These are phyloP conservation scores for Peromyscus aztecus DNA, from an alignment of 2,797 vertebrate genomes.

Conservation along the genomic window DNA sequence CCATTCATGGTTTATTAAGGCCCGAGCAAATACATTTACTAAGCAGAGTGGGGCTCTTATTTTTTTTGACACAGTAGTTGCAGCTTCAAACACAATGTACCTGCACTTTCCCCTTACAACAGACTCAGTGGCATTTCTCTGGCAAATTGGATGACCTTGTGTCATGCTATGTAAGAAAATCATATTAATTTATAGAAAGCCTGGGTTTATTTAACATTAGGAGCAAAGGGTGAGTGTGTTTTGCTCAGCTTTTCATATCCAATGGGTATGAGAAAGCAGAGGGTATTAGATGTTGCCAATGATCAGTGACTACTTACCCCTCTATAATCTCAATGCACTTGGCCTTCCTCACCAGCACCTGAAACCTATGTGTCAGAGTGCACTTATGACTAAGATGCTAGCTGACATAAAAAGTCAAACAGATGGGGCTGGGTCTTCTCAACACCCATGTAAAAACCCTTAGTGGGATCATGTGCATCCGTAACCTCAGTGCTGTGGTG, in stretches of 20 bases:
- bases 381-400: background rate
- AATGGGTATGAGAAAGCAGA: constrained; percentile 52
- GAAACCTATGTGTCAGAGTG: background rate
- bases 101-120: constrained; percentile 86
- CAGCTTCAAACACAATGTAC: constrained; percentile 83
- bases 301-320: background rate
- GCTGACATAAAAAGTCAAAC: background rate
- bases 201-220: constrained; percentile 83
- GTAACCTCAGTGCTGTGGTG: no score
- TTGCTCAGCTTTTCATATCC: constrained; percentile 67
- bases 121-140: constrained; percentile 74
- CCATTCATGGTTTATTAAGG: constrained; percentile 85
- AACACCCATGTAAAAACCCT: background rate
- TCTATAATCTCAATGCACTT: background rate
- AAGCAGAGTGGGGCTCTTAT: constrained; percentile 70
- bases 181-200: constrained; percentile 84
- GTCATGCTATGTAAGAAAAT: constrained; percentile 84
- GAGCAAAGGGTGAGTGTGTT: constrained; percentile 68
- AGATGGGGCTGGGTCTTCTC: background rate
- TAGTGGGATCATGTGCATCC: no score
- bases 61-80: constrained; percentile 71
- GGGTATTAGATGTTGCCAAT: constrained; percentile 15
- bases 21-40: constrained; percentile 84
- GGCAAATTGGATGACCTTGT: constrained; percentile 86
- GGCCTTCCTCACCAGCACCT: background rate